Evolutionary conservation across 2,888 invertebrate species (phyloP).

Genomic region (Sinodicranocentrus sp.): DNA sequence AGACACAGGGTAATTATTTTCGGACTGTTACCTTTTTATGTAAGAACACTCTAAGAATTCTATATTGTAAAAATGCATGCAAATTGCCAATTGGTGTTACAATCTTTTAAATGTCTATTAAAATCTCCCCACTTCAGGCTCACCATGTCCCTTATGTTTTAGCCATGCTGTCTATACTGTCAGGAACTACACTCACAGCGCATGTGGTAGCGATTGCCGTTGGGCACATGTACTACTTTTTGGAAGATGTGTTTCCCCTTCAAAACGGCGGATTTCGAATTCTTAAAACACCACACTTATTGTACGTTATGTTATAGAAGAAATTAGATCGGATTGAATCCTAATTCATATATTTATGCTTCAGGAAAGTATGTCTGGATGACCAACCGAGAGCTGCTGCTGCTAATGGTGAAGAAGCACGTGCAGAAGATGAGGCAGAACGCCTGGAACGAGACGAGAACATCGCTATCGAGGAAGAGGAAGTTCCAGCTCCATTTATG

Average conservation of each 20-base stretch:
- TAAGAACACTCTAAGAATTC: background rate
- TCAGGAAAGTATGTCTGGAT: no score
- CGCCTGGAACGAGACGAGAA: no score
- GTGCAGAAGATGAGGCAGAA: no score
- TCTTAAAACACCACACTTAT: constrained; percentile 16
- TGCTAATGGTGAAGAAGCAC: no score
- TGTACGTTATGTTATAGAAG: no score
- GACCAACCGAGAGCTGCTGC: no score
- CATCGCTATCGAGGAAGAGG: no score
- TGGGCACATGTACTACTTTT: constrained; percentile 33
- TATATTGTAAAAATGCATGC: background rate
- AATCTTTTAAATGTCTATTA: background rate
- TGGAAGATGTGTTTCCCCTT: constrained; percentile 36
- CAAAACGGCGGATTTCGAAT: constrained; percentile 33
- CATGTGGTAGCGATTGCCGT: constrained; percentile 8
- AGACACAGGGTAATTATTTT: background rate
- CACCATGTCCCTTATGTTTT: constrained; percentile 25
- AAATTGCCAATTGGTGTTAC: background rate
- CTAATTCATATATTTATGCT: no score
- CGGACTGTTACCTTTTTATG: constrained; percentile 10
- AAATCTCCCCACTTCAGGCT: background rate
- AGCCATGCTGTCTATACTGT: background rate
- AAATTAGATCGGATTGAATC: no score
- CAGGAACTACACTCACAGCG: constrained; percentile 12
- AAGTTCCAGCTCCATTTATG: no score